Evolutionary conservation across 2,797 vertebrate species (phyloP).

Genomic region (Pristis pectinata): DNA sequence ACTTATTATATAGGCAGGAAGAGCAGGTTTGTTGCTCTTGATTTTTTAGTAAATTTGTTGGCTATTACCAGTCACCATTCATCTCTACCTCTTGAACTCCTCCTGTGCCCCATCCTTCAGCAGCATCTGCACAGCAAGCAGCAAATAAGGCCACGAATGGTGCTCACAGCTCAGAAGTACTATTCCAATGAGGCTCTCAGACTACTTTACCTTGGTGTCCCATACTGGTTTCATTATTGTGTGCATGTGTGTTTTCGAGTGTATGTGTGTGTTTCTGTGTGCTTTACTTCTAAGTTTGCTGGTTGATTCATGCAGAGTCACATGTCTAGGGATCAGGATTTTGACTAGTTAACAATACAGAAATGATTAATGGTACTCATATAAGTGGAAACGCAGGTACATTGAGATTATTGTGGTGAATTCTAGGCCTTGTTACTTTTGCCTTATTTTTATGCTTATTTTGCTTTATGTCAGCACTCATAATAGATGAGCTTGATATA

Average conservation of each 20-base stretch:
- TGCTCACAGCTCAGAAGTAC: background rate
- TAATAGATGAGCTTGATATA: slow-evolving; percentile 26
- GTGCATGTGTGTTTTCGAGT: background rate
- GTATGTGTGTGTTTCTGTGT: too few relatives aligned
- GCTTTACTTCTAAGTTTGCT: background rate
- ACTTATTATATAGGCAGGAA: background rate
- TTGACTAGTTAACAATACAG: background rate
- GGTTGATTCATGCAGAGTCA: background rate
- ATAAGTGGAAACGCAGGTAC: slow-evolving; percentile 18
- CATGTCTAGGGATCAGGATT: background rate
- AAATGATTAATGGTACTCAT: background rate
- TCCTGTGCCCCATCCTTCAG: background rate
- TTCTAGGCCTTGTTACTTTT: slow-evolving; percentile 25
- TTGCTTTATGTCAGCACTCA: background rate
- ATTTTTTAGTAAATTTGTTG: background rate
- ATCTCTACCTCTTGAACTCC: background rate
- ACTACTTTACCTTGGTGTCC: background rate
- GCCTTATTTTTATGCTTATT: slow-evolving; percentile 27
- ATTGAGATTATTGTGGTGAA: background rate
- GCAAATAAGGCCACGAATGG: background rate
- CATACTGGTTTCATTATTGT: background rate
- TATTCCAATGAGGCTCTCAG: background rate
- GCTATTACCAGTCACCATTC: background rate
- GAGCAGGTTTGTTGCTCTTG: background rate
- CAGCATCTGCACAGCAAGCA: background rate